Conservation (phyloP, 2,113 vertebrate species). For the Anhinga rufa region DNA sequence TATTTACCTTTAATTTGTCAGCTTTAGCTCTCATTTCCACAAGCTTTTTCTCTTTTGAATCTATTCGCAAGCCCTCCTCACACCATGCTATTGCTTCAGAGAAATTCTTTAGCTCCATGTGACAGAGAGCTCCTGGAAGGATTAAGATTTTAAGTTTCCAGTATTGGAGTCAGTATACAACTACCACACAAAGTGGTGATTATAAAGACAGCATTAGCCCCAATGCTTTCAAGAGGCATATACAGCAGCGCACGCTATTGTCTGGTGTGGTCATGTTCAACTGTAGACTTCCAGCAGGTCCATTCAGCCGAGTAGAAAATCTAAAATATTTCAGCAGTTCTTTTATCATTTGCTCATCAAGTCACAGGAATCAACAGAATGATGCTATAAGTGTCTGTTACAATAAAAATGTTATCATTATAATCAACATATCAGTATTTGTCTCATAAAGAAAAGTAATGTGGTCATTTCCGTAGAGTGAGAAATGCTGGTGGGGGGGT, state of each 20-base stretch:
- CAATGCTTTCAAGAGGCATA: not conserved
- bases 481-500: not conserved
- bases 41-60: constrained; percentile 85
- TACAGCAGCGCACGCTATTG: not conserved
- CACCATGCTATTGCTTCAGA: constrained; percentile 86
- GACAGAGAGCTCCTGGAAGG: constrained; percentile 86
- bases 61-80: constrained; percentile 82
- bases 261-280: rapidly evolving
- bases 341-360: not conserved
- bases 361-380: not conserved
- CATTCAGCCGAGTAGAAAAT: not conserved
- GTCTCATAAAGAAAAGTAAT: not conserved
- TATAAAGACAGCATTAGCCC: not conserved
- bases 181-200: not conserved
- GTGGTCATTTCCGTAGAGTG: not conserved
- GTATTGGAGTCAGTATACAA: not conserved
- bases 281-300: not conserved
- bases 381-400: not conserved
- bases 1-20: constrained; percentile 84
- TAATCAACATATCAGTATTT: not conserved
- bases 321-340: not conserved
- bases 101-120: constrained; percentile 82
- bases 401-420: not conserved
- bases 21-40: constrained; percentile 82
- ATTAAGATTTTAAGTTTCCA: not conserved